Conservation (phyloP, 1,140 invertebrate species). For the Caenorhabditis inopinata region DNA sequence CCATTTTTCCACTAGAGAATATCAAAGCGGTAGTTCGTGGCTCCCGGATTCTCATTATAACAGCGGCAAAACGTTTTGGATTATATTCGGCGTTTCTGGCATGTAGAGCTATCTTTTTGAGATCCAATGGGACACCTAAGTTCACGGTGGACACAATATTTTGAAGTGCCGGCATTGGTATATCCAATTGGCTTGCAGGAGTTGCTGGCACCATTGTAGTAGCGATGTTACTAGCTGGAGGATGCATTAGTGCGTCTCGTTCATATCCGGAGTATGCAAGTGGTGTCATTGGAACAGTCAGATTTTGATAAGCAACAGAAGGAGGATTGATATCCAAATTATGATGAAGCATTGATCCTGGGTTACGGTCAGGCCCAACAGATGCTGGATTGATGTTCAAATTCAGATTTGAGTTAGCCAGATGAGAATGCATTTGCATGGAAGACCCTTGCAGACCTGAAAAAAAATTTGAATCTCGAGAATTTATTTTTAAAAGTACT, state of each 20-base stretch:
- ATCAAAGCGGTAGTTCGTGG: constrained; percentile 97
- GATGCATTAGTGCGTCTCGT: background rate
- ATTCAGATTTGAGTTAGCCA: constrained; percentile 7
- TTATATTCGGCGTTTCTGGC: constrained; percentile 99
- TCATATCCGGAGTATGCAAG: background rate
- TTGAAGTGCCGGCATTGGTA: constrained; percentile 60
- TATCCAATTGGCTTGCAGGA: constrained; percentile 38
- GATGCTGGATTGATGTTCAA: constrained; percentile 44
- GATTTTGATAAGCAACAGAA: constrained; percentile 36
- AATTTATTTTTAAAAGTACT: no score
- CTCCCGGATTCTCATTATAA: constrained; percentile 98
- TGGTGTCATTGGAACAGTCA: constrained; percentile 45
- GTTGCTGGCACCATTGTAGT: constrained; percentile 31
- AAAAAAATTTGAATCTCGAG: background rate
- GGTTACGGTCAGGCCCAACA: constrained; percentile 24
- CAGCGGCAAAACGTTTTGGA: constrained; percentile 98
- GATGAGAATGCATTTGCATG: constrained; percentile 1
- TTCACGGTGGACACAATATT: constrained; percentile 67
- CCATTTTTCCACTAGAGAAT: constrained; percentile 99
- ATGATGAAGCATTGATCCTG: background rate
- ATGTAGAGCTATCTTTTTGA: constrained; percentile 96
- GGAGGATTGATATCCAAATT: constrained; percentile 42
- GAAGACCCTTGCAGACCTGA: constrained; percentile 14
- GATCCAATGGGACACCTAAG: constrained; percentile 77
- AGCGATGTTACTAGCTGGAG: constrained; percentile 7